phyloP scores from a whole-genome alignment of 2,888 invertebrate species.

The Rotaria socialis region DNA sequence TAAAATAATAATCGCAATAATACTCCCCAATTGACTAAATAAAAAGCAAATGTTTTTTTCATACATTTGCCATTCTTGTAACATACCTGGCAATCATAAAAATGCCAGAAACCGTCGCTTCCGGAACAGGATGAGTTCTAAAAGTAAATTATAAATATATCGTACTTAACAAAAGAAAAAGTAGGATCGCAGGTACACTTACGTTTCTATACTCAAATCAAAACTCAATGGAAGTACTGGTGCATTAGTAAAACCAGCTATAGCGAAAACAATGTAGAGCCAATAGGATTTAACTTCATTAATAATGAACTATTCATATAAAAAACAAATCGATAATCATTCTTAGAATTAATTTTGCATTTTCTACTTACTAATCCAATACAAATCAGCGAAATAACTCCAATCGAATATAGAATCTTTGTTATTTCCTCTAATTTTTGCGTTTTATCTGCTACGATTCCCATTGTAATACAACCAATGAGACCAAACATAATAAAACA shows the following conservation, averaged over 20 bases:
- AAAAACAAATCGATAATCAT: conserved; percentile 50
- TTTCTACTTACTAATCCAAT: conserved; percentile 9
- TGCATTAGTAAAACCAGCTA: conserved; percentile 61
- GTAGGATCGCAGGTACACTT: background rate
- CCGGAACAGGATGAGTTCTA: conserved; percentile 61
- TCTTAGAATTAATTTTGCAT: conserved; percentile 46
- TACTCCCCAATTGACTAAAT: background rate
- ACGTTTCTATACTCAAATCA: conserved; percentile 60
- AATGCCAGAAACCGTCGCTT: conserved; percentile 61
- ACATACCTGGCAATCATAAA: conserved; percentile 39
- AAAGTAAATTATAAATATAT: background rate
- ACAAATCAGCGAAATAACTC: conserved; percentile 48
- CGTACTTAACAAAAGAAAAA: background rate
- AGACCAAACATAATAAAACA: conserved; percentile 60
- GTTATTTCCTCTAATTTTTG: conserved; percentile 60
- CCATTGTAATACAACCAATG: conserved; percentile 59
- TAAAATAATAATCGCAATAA: background rate
- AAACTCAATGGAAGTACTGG: conserved; percentile 61
- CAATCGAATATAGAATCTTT: conserved; percentile 56
- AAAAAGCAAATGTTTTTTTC: background rate
- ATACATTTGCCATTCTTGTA: background rate
- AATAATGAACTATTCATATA: conserved; percentile 36
- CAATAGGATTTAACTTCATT: conserved; percentile 47
- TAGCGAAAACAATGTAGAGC: conserved; percentile 54
- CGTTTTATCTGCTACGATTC: conserved; percentile 60